Conservation (phyloP, 2,888 invertebrate species). For the Podabrus alpinus region DNA sequence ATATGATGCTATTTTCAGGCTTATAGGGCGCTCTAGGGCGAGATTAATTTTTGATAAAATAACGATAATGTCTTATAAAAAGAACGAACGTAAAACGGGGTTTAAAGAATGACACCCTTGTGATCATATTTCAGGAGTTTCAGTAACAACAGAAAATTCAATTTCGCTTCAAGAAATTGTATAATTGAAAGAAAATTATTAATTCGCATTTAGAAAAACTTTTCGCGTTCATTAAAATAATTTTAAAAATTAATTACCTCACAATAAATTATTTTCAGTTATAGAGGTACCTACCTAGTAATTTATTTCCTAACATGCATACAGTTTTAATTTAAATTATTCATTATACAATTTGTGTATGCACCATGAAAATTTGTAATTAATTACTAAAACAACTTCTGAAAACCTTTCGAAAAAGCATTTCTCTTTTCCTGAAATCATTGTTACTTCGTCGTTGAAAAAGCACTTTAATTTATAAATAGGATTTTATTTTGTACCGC, state of each 20-base stretch:
- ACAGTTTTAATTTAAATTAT: background rate
- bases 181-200: background rate
- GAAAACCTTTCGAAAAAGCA: background rate
- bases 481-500: background rate
- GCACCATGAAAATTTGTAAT: background rate
- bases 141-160: background rate
- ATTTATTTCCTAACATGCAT: background rate
- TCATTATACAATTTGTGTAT: background rate
- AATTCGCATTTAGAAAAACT: background rate
- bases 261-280: background rate
- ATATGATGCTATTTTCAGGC: conserved; percentile 4
- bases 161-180: background rate
- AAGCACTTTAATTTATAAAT: background rate
- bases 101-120: conserved; percentile 1
- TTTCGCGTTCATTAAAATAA: background rate
- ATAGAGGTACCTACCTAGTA: too few species aligned
- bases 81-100: conserved; percentile 2
- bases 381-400: background rate
- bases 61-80: background rate
- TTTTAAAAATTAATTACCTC: background rate
- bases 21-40: background rate
- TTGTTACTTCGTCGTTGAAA: background rate
- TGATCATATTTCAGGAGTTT: background rate
- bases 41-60: conserved; percentile 11
- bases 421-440: background rate